Percentiles rank a stretch among this genome's conserved stretches.
Evolutionary conservation across 2,797 vertebrate species (phyloP).

Genomic region (Geotrypetes seraphini): DNA sequence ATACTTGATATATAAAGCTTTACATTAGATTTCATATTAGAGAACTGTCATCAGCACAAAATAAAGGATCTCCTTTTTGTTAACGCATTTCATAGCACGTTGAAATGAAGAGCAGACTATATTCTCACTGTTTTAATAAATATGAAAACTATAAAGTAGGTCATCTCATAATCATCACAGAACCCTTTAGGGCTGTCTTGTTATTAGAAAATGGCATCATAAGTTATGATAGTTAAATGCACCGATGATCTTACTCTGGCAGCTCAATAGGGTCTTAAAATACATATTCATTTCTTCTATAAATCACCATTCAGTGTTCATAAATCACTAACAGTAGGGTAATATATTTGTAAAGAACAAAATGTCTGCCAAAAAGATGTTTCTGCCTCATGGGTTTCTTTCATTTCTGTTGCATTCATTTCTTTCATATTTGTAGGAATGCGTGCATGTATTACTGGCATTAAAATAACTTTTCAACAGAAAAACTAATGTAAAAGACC

Average conservation of each 20-base stretch:
- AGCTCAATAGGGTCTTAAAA: not conserved
- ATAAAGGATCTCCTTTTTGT: no score
- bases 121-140: no score
- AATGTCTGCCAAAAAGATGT: not conserved
- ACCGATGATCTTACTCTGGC: not conserved
- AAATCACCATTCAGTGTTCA: not conserved
- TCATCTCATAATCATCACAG: not conserved
- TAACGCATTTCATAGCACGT: no score
- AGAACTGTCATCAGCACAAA: no score
- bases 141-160: no score
- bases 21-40: no score
- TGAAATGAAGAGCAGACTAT: no score
- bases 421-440: no score
- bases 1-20: no score
- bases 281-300: accelerated
- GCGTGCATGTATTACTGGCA: no score
- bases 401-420: not conserved
- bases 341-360: not conserved
- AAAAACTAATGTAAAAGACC: no score
- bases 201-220: not conserved
- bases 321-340: accelerated
- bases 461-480: no score
- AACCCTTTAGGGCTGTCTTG: not conserved
- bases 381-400: not conserved
- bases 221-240: not conserved